These are phyloP conservation scores for Cirrhinus molitorella DNA, from an alignment of 2,797 vertebrate species.

Conservation along the genomic window DNA sequence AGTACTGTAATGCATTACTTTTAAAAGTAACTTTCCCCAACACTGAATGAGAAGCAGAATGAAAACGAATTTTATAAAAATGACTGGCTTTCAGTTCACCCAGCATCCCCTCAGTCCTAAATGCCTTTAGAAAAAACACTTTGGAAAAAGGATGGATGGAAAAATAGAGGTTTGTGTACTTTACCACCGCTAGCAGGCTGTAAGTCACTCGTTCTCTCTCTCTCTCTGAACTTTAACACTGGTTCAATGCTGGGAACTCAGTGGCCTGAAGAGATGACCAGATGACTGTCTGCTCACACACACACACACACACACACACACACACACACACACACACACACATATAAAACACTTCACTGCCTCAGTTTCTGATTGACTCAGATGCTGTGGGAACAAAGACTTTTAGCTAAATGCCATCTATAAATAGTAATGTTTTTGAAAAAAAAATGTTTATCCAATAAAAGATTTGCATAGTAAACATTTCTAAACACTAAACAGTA, in stretches of 20 bases:
- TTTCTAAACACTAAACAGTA: neutral
- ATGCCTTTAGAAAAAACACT: neutral
- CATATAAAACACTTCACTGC: neutral
- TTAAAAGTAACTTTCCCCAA: too few relatives aligned
- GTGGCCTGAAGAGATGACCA: constrained; percentile 29
- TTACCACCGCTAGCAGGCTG: neutral
- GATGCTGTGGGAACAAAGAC: neutral
- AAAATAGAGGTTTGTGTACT: neutral
- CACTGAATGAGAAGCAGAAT: neutral
- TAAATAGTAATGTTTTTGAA: too few relatives aligned
- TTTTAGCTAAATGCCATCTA: neutral
- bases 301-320: neutral
- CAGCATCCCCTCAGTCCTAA: neutral
- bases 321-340: too few relatives aligned
- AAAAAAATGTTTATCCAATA: neutral
- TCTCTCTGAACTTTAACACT: constrained; percentile 35
- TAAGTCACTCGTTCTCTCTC: neutral
- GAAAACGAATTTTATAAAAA: neutral
- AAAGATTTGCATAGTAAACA: neutral
- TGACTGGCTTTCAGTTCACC: neutral
- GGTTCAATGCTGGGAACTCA: constrained; percentile 6
- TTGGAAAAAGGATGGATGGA: neutral
- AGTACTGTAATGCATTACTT: too few relatives aligned
- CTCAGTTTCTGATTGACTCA: constrained; percentile 18
- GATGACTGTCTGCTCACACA: constrained; percentile 9